These are phyloP conservation scores for Petromus typicus DNA, from an alignment of 2,113 vertebrate species.

Conservation along the genomic window DNA sequence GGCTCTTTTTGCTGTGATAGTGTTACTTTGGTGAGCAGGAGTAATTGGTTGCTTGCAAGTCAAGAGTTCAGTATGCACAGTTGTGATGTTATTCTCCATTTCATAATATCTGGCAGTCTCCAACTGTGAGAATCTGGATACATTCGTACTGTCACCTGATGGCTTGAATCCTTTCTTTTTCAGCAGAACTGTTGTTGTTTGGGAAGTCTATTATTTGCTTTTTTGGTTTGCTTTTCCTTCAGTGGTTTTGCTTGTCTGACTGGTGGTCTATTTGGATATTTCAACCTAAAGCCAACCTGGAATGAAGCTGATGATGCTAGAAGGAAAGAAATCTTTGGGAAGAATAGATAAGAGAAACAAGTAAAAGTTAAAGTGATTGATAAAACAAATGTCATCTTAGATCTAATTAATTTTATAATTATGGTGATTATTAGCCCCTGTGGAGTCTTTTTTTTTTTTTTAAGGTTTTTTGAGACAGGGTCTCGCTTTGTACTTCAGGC, in stretches of 20 bases:
- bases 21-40: slow-evolving; percentile 45
- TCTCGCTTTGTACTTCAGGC: too few species aligned
- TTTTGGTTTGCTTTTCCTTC: background rate
- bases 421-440: background rate
- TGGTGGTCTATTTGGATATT: background rate
- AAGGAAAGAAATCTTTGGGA: background rate
- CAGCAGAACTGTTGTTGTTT: slow-evolving; percentile 19
- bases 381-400: slow-evolving; percentile 8
- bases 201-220: background rate
- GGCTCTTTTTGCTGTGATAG: slow-evolving; percentile 40
- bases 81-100: slow-evolving; percentile 25
- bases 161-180: background rate
- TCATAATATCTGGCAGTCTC: background rate
- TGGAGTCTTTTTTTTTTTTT: too few species aligned
- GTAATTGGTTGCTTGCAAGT: slow-evolving; percentile 12
- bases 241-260: background rate
- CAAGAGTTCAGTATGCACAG: background rate
- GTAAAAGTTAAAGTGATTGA: background rate
- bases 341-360: background rate
- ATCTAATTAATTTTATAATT: slow-evolving; percentile 4
- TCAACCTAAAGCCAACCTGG: background rate
- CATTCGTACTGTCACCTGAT: background rate
- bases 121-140: background rate
- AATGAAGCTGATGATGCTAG: background rate
- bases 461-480: too few species aligned